Evolutionary conservation across 2,113 vertebrate genomes (phyloP), one percentile per base, ranked within the genome.

Genomic region (Thryonomys swinderianus): DNA sequence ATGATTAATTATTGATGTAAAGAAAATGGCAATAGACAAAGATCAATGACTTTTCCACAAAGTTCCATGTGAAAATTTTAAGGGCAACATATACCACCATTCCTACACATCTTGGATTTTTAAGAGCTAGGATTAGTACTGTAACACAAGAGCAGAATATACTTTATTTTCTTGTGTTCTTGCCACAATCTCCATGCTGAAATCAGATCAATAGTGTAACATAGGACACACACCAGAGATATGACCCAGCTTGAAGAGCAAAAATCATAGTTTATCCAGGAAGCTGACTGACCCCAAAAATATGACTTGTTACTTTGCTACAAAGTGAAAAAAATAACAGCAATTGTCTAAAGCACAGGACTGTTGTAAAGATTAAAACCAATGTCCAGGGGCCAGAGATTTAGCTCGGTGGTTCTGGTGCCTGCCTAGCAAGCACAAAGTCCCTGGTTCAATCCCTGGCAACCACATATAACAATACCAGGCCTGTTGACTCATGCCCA

Each of bases 241-340:
- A 18, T 0, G 20, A 6, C 3, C 4, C 14, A 57, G 57, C 3
- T 18, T 62, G 51, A 48, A 61, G 1, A 82, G 3, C 4, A 17
- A 17, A 4, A 17, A 0, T 84, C 10, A 5, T 34, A 53, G 45
- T 84, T 95, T 23, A 59, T 14, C 59, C 45, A 62, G 64, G 59
- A 85, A 57, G 40, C 20, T 53, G 2, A 51, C 11, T 69, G 40
- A 34, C 45, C 16, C 30, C 73, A 51, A 82, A 12, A 34, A 2
- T 8, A 82, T 9, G 2, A n/a, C 32, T 69, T 40, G 84, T 61
- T 51, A 55, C 17, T 45, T 76, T 40, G 51, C 8, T 71, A 25
- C 53, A 69, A 53, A n/a, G 9, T 21, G 69, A 13, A 76, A 73
- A 80, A 80, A 84, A 71, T n/a, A 80, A 81, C 18, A 74, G 25